Conservation (phyloP, 2,113 vertebrate genomes). For the Sebastes schlegelii region DNA sequence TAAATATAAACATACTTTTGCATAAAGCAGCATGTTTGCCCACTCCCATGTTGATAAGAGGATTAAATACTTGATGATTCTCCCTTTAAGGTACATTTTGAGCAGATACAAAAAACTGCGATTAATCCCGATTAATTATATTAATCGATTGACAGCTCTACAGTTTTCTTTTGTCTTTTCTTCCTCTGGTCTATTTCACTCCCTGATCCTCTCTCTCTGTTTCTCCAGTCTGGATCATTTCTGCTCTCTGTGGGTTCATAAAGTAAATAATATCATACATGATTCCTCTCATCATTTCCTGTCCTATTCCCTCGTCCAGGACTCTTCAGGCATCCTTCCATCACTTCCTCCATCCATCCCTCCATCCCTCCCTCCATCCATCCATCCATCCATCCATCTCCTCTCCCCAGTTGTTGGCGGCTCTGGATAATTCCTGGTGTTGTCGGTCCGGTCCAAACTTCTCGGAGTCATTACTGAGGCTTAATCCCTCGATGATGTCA, state of each 20-base stretch:
- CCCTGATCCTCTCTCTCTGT: background rate
- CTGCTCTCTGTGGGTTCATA: background rate
- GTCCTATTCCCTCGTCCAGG: constrained; percentile 16
- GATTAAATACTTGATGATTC: no score
- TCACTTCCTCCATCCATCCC: constrained; percentile 12
- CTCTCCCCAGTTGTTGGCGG: background rate
- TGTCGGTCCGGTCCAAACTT: background rate
- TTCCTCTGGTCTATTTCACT: background rate
- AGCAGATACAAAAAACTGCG: no score
- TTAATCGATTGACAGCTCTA: no score
- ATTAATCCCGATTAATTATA: no score
- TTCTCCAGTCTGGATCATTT: background rate
- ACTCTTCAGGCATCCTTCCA: background rate
- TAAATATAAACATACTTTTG: no score
- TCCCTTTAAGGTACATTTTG: no score
- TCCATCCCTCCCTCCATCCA: constrained; percentile 1
- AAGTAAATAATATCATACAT: background rate
- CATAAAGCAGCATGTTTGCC: no score
- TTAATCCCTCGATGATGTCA: constrained; percentile 47
- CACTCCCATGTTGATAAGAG: no score
- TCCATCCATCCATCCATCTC: constrained; percentile 5
- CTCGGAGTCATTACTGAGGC: constrained; percentile 13
- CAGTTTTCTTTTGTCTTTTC: no score
- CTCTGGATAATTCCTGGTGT: constrained; percentile 3
- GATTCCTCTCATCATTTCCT: constrained; percentile 10